Conservation (phyloP, 2,113 vertebrate species). For the Galbula dea region DNA sequence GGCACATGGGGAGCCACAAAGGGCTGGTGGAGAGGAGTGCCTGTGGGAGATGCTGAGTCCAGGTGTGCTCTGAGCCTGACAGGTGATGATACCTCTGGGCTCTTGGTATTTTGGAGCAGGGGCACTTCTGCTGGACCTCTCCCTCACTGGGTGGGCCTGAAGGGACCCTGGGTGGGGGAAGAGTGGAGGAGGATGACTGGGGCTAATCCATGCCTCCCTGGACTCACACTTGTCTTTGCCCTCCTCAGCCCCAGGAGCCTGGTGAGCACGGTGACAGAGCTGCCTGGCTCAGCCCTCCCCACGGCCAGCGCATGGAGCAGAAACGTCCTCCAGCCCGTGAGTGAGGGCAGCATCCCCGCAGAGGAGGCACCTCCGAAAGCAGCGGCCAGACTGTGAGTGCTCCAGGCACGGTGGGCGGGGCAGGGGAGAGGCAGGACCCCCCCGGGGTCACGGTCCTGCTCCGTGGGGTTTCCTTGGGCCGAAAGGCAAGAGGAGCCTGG, state of each 20-base stretch:
- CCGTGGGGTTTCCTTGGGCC: accelerated
- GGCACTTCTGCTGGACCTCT: not conserved
- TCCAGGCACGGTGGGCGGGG: accelerated
- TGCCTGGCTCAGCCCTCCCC: not conserved
- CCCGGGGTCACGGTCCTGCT: accelerated
- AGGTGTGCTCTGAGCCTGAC: not conserved
- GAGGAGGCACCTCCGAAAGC: not conserved
- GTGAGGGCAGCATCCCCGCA: not conserved
- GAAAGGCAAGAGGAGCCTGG: not conserved
- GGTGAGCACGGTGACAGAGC: not conserved
- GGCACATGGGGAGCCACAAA: not conserved
- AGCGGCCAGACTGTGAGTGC: not conserved
- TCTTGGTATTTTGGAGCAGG: not conserved
- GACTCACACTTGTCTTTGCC: not conserved
- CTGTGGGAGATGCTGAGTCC: not conserved
- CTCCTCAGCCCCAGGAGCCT: not conserved
- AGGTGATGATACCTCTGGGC: not conserved
- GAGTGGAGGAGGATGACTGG: not conserved
- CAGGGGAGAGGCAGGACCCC: not conserved
- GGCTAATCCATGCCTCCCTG: not conserved
- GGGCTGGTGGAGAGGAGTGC: not conserved
- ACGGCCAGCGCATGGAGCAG: not conserved
- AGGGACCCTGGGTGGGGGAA: not conserved
- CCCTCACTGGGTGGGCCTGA: not conserved
- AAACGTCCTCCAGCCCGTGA: accelerated